Evolutionary conservation across 2,888 invertebrate species (phyloP).

Genomic region (Parascotia fuliginaria): DNA sequence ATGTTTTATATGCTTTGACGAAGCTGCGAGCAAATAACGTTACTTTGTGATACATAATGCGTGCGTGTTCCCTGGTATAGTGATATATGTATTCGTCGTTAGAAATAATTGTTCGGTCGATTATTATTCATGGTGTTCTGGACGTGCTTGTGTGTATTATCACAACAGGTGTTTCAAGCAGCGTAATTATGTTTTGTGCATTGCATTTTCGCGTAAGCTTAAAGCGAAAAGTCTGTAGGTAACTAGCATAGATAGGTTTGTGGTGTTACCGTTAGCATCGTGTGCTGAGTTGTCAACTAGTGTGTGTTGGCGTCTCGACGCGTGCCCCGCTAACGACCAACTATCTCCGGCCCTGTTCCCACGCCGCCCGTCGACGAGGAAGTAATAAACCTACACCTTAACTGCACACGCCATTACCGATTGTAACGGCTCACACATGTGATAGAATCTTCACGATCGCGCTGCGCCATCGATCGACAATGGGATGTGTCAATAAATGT

Average conservation of each 20-base stretch:
- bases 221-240: conserved; percentile 3
- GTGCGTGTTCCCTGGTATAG: conserved; percentile 14
- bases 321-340: conserved; percentile 76
- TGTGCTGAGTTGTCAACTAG: conserved; percentile 8
- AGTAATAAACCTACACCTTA: conserved; percentile 84
- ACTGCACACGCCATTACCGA: conserved; percentile 82
- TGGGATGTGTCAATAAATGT: conserved; percentile 68
- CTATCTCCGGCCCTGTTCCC: conserved; percentile 81
- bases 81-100: conserved; percentile 24
- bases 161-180: conserved; percentile 45
- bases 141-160: conserved; percentile 36
- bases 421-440: conserved; percentile 75
- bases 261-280: conserved; percentile 48
- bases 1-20: neutral
- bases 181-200: conserved; percentile 38
- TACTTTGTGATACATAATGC: neutral
- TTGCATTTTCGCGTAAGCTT: conserved; percentile 40
- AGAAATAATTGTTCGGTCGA: conserved; percentile 34
- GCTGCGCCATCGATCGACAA: conserved; percentile 45
- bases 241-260: conserved; percentile 19
- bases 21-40: neutral
- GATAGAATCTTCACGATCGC: conserved; percentile 73
- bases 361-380: conserved; percentile 74
- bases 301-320: conserved; percentile 49
- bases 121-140: conserved; percentile 39